Percentiles rank a stretch among this genome's conserved stretches.
Evolutionary conservation across 1,140 invertebrate genomes (phyloP).

Genomic region (Nautilus pompilius): DNA sequence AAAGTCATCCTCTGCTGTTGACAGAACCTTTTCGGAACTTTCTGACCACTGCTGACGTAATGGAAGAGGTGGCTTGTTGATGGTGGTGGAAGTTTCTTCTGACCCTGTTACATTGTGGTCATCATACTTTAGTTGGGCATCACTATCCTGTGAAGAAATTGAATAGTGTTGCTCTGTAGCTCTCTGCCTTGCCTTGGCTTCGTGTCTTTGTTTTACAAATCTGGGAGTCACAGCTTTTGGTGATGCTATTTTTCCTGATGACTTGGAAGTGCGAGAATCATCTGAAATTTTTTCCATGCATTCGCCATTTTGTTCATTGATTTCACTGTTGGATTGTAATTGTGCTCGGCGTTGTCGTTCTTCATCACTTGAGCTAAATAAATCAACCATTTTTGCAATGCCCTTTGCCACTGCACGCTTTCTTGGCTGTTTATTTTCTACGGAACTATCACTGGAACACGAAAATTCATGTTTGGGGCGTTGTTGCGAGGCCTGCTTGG

Average conservation of each 20-base stretch:
- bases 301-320: conserved; percentile 3
- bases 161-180: neutral
- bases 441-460: conserved; percentile 27
- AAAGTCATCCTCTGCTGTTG: neutral
- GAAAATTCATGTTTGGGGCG: conserved; percentile 12
- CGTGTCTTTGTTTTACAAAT: conserved; percentile 17
- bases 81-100: neutral
- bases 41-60: neutral
- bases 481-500: conserved; percentile 6
- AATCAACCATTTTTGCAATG: conserved; percentile 32
- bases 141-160: neutral
- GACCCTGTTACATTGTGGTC: neutral
- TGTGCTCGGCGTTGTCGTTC: conserved; percentile 19
- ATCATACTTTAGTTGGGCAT: neutral
- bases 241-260: neutral
- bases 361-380: conserved; percentile 37
- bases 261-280: neutral
- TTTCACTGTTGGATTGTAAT: conserved; percentile 9
- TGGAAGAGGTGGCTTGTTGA: neutral
- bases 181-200: conserved; percentile 11
- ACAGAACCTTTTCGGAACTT: neutral
- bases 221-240: conserved; percentile 14
- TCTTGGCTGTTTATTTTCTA: conserved; percentile 15
- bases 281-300: neutral
- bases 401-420: conserved; percentile 19